These are phyloP conservation scores for Pheosia tremula DNA, from an alignment of 2,888 invertebrate species.

Conservation along the genomic window DNA sequence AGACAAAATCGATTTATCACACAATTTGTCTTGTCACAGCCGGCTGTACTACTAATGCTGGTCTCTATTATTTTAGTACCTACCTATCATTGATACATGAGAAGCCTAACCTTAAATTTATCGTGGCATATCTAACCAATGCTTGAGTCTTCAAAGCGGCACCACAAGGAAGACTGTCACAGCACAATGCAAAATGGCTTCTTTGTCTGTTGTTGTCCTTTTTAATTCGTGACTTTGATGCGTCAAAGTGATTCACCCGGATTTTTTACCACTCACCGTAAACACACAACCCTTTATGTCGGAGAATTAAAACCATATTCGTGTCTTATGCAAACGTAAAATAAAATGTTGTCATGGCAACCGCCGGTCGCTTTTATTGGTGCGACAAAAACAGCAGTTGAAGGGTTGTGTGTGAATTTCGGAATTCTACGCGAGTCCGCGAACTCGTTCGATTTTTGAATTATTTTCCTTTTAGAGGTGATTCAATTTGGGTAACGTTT, in stretches of 20 bases:
- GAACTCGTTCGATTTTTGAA: conserved; percentile 21
- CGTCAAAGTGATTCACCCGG: conserved; percentile 78
- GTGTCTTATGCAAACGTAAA: conserved; percentile 12
- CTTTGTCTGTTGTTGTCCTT: conserved; percentile 82
- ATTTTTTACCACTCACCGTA: conserved; percentile 49
- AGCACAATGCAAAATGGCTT: conserved; percentile 80
- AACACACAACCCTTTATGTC: conserved; percentile 16
- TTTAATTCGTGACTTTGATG: conserved; percentile 82
- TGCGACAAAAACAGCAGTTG: conserved; percentile 60
- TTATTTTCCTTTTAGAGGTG: conserved; percentile 8
- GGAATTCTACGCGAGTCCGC: conserved; percentile 38
- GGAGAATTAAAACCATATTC: conserved; percentile 21
- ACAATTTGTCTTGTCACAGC: too few species aligned
- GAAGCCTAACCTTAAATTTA: too few species aligned
- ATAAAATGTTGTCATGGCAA: conserved; percentile 40
- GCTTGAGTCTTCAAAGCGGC: conserved; percentile 61
- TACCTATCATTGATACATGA: too few species aligned
- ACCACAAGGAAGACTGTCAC: conserved; percentile 78
- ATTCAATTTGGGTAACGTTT: conserved; percentile 13
- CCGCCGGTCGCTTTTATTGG: conserved; percentile 53
- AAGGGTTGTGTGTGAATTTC: conserved; percentile 51
- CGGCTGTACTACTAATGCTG: too few species aligned
- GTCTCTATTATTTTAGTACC: too few species aligned
- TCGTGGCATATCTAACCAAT: conserved; percentile 43
- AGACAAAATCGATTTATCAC: too few species aligned